Conservation (phyloP, 2,797 vertebrate species). For the Trichosurus vulpecula region DNA sequence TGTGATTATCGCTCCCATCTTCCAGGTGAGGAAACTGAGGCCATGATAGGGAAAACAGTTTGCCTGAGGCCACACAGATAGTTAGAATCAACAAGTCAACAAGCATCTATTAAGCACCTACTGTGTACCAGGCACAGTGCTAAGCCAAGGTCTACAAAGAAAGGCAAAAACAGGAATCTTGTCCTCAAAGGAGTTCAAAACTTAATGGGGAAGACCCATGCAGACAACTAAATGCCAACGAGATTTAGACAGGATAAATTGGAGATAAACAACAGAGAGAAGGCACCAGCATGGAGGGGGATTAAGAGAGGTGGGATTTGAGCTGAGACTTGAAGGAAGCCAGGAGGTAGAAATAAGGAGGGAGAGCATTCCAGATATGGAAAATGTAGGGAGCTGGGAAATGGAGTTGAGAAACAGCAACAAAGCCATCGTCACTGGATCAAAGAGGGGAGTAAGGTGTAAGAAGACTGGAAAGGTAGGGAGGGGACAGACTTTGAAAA, state of each 20-base stretch:
- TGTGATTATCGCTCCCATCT: neutral
- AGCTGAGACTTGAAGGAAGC: neutral
- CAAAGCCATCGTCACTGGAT: neutral
- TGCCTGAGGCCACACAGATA: neutral
- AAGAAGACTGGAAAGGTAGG: neutral
- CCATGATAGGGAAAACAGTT: neutral
- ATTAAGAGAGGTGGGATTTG: neutral
- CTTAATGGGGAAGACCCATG: neutral
- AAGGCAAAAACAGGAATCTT: neutral
- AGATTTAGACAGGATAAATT: neutral
- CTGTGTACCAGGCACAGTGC: neutral
- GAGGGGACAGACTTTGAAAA: neutral
- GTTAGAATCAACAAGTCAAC: neutral
- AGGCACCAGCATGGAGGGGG: neutral
- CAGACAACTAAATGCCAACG: neutral
- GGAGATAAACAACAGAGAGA: neutral
- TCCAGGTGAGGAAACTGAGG: neutral
- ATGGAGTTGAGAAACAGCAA: neutral
- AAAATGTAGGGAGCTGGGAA: neutral
- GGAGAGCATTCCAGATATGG: neutral
- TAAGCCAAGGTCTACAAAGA: neutral
- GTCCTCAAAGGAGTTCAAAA: neutral
- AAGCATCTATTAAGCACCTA: neutral
- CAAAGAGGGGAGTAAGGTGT: neutral
- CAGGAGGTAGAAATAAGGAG: neutral